phyloP scores from a whole-genome alignment of 2,113 vertebrate species.

The Cavia aperea region DNA sequence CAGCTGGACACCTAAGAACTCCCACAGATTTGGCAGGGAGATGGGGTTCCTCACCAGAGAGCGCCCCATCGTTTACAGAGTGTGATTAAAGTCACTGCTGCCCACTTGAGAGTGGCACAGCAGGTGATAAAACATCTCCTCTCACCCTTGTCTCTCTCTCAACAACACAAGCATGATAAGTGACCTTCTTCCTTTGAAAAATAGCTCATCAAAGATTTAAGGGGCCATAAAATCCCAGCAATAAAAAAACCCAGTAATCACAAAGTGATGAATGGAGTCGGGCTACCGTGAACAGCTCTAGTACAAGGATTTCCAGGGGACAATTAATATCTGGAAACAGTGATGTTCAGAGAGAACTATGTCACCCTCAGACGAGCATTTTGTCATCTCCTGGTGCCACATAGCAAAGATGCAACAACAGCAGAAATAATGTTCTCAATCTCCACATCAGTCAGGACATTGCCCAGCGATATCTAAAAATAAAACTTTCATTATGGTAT shows the following conservation, averaged over 20 bases:
- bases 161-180: constrained; percentile 23
- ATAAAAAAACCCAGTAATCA: neutral
- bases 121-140: neutral
- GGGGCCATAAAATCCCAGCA: neutral
- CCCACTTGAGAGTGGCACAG: neutral
- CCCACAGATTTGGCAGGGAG: neutral
- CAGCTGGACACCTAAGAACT: neutral
- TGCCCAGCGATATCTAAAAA: neutral
- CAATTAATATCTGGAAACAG: neutral
- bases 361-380: neutral
- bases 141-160: neutral
- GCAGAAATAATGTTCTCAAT: neutral
- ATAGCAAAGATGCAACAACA: neutral
- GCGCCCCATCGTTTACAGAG: neutral
- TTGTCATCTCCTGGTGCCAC: neutral
- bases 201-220: constrained; percentile 45
- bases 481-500: neutral
- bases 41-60: neutral
- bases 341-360: neutral
- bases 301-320: neutral
- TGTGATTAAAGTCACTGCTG: neutral
- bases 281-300: neutral
- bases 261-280: neutral
- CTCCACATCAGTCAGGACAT: neutral
- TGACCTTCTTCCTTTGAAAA: constrained; percentile 31